Base-by-base conservation (phyloP, 2,888 invertebrate genomes). In the Cordylochernes scorpioides region DNA sequence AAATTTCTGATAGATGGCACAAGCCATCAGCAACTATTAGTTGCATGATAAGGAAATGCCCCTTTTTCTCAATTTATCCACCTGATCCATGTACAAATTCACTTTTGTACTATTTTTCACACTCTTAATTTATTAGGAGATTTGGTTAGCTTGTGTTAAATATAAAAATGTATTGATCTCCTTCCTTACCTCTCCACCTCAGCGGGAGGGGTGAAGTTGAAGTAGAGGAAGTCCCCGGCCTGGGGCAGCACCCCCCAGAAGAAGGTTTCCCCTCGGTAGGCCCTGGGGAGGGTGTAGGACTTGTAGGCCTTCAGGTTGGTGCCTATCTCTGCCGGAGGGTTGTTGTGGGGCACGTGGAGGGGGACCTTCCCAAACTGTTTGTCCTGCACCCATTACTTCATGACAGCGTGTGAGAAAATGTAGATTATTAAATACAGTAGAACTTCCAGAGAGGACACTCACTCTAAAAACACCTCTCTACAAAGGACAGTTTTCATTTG, bases 171-270 rank as follows among this genome's bases (percentile, higher is more conserved):
- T n/a, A 19, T 9, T 19, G 21, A 10, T 10, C 10, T 19, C 10
- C 14, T 25, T 25, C 45, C 52, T 51, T 51, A 74, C 75, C 63
- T 66, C 48, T 66, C 65, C 35, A 78, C 52, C 41, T 52, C 46
- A 36, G 67, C 60, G 14, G 84, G 77, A 29, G 65, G 63, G 27
- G 61, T 54, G 50, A 86, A 84, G 51, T 67, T 67, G 49, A 88
- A 72, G 40, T 68, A 64, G 13, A 86, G 59, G 31, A 66, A 59
- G 50, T 84, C 78, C 3, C 74, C 80, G 7, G 67, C 65, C 45
- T 69, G 70, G 0, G 88, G 88, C 22, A 71, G 58, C 7, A 74
- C 54, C 1, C 80, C 86, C 88, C 86, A 88, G 54, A 86, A 91
- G 49, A 71, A 84, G 0, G 71, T 68, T 39, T 71, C 68, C 0